Evolutionary conservation across 2,797 vertebrate species (phyloP).

Genomic region (Alfaro cultratus): DNA sequence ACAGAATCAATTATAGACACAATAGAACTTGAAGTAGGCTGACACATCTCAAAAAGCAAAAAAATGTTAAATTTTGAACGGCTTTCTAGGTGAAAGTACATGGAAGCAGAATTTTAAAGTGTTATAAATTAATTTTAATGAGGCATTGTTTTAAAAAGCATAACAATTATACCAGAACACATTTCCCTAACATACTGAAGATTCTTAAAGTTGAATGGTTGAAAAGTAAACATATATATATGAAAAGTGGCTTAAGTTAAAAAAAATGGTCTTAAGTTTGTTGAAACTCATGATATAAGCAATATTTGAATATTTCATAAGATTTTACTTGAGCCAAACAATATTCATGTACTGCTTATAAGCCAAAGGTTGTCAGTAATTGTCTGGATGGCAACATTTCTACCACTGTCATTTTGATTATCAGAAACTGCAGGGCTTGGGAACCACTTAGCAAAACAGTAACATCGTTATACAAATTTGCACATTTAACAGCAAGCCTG

Average conservation of each 20-base stretch:
- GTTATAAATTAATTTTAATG: background rate
- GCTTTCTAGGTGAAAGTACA: background rate
- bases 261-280: background rate
- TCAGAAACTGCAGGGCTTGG: background rate
- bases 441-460: background rate
- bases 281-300: background rate
- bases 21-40: background rate
- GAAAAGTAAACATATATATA: background rate
- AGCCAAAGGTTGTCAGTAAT: background rate
- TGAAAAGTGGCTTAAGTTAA: background rate
- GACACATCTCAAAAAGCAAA: background rate
- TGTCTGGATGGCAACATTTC: background rate
- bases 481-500: background rate
- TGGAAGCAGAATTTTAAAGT: background rate
- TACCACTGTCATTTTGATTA: background rate
- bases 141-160: background rate
- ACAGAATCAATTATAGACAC: background rate
- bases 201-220: background rate
- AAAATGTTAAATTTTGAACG: background rate
- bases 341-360: background rate
- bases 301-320: background rate
- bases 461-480: background rate
- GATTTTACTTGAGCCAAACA: background rate
- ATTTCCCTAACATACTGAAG: background rate
- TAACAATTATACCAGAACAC: background rate